phyloP scores from a whole-genome alignment of 2,797 vertebrate genomes.

The Anguilla anguilla region DNA sequence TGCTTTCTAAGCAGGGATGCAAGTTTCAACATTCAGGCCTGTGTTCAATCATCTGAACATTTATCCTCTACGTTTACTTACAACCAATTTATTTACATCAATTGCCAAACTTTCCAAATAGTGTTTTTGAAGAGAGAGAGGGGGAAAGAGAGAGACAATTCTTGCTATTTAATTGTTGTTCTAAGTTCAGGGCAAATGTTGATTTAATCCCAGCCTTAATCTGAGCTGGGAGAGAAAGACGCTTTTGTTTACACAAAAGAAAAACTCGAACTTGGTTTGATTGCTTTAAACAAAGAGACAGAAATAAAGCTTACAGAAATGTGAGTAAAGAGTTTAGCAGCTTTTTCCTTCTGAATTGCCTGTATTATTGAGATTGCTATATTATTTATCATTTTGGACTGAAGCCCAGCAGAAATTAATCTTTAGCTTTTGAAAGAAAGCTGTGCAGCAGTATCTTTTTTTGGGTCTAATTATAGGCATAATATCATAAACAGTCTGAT shows the following conservation, averaged over 20 bases:
- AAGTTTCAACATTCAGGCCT: not conserved
- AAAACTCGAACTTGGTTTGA: not conserved
- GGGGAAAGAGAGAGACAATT: not conserved
- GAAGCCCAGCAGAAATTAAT: not conserved
- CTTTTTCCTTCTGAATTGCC: not conserved
- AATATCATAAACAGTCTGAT: constrained; percentile 14
- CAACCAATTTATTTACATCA: not conserved
- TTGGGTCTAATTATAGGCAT: constrained; percentile 17
- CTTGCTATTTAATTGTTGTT: not conserved
- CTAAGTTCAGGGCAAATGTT: not conserved
- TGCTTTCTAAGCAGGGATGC: not conserved
- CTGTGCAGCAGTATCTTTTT: not conserved
- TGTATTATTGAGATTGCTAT: not conserved
- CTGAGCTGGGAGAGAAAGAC: not conserved
- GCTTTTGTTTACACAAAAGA: not conserved
- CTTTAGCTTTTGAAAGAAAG: not conserved
- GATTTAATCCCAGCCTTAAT: not conserved
- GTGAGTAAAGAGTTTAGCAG: not conserved
- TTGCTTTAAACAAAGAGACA: not conserved
- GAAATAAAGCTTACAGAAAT: not conserved
- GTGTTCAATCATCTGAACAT: not conserved
- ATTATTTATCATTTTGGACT: not conserved
- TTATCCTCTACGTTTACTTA: not conserved
- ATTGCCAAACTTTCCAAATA: not conserved
- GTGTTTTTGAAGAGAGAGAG: not conserved